Conservation (phyloP, 2,797 vertebrate species). For the Arnoldichthys spilopterus region DNA sequence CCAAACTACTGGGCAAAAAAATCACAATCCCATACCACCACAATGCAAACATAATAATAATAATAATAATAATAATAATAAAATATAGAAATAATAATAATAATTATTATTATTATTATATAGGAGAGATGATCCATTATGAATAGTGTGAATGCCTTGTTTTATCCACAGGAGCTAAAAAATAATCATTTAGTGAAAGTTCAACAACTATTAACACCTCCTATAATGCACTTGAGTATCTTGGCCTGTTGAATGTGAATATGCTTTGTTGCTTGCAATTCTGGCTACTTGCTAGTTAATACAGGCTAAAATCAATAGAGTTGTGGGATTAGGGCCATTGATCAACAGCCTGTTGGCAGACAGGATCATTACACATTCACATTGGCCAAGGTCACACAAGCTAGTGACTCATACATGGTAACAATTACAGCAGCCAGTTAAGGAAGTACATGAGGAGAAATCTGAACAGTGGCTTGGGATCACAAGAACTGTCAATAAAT, state of each 20-base stretch:
- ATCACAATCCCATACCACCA: neutral
- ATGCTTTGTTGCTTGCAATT: conserved; percentile 40
- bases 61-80: neutral
- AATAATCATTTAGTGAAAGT: neutral
- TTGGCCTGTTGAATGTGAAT: conserved; percentile 15
- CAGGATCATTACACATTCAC: conserved; percentile 70
- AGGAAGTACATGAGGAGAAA: conserved; percentile 6
- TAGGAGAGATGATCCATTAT: no score
- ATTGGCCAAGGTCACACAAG: conserved; percentile 70
- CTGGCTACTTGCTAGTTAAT: conserved; percentile 21
- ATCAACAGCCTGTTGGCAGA: conserved; percentile 62
- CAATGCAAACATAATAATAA: no score
- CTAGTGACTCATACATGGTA: conserved; percentile 21
- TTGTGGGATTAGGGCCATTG: conserved; percentile 63
- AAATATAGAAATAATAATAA: neutral
- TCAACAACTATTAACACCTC: neutral
- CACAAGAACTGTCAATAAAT: neutral
- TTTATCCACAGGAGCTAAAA: neutral
- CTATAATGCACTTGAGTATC: neutral
- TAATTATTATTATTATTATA: no score
- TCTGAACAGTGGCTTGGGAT: neutral
- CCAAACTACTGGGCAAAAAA: neutral
- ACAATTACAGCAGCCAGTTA: neutral
- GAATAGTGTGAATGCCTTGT: no score
- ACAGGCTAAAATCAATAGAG: conserved; percentile 66